Percentiles rank a stretch among this genome's conserved stretches.
Evolutionary conservation across 2,113 vertebrate species (phyloP).

Genomic region (Peromyscus californicus): DNA sequence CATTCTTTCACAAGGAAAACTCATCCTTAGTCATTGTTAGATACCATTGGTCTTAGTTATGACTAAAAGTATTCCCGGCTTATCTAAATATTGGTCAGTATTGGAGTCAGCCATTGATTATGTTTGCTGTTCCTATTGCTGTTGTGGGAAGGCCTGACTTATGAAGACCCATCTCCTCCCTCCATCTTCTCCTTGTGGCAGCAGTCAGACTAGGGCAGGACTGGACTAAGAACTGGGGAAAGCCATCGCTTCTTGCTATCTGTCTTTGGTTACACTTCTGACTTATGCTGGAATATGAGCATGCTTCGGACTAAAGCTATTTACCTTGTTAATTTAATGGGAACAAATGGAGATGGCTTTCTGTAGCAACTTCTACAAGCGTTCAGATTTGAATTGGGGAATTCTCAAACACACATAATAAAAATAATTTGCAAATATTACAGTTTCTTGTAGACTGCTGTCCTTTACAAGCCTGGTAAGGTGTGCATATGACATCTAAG

Average conservation of each 20-base stretch:
- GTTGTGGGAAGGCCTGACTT: neutral
- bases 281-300: neutral
- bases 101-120: neutral
- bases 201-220: neutral
- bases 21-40: neutral
- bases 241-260: neutral
- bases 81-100: neutral
- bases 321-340: conserved; percentile 5
- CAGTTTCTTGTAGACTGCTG: neutral
- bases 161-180: neutral
- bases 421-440: neutral
- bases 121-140: neutral
- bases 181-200: neutral
- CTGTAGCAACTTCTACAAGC: neutral
- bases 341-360: neutral
- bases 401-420: neutral
- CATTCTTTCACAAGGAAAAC: neutral
- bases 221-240: neutral
- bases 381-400: conserved; percentile 16
- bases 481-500: neutral
- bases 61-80: neutral
- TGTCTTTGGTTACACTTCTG: neutral
- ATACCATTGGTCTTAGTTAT: neutral
- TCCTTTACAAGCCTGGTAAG: neutral
- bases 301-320: conserved; percentile 1